Conservation (phyloP, 2,797 vertebrate species). For the Lateolabrax maculatus region DNA sequence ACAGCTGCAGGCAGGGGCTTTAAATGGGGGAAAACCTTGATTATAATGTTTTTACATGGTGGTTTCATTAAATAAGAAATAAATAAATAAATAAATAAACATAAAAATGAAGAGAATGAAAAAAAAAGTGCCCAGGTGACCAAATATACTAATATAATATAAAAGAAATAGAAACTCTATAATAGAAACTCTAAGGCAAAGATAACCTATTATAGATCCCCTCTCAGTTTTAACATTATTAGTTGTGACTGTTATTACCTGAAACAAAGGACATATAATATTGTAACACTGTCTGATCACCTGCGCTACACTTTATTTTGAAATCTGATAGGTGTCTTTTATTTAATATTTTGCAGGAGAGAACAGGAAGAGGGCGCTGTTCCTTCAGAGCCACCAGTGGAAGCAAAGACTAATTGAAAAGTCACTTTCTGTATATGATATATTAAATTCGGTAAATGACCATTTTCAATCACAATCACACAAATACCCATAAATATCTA, state of each 20-base stretch:
- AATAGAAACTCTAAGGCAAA: not conserved
- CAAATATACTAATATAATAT: no score
- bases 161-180: no score
- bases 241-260: not conserved
- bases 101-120: not conserved
- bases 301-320: slow-evolving; percentile 42
- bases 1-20: not conserved
- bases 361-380: slow-evolving; percentile 15
- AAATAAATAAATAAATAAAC: no score
- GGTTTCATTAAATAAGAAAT: not conserved
- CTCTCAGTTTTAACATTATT: not conserved
- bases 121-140: not conserved
- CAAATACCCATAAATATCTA: no score
- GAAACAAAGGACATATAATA: not conserved
- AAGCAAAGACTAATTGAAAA: not conserved
- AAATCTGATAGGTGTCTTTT: not conserved
- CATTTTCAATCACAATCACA: no score
- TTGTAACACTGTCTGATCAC: not conserved
- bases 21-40: not conserved
- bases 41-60: not conserved
- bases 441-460: no score
- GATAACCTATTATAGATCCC: not conserved
- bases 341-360: not conserved
- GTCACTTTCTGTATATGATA: not conserved
- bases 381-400: not conserved